Base-by-base conservation (phyloP, 2,797 vertebrate genomes). In the Percopsis omiscomaycus region DNA sequence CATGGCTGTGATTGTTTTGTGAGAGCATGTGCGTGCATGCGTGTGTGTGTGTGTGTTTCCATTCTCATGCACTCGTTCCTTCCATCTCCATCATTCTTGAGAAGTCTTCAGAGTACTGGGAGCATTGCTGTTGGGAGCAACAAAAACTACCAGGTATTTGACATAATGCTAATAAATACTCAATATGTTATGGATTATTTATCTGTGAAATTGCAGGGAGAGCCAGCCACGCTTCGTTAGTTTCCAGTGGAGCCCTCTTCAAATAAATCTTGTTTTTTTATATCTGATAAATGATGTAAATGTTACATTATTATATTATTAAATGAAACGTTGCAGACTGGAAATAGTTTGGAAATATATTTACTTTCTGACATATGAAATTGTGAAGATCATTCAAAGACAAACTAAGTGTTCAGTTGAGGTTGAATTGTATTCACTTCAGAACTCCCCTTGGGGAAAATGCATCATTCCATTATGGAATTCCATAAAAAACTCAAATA, bases 11-110 rank as follows among this genome's bases (percentile, higher is more conserved):
- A 27, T 13, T 4, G 37, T 62, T 27, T 5, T 46, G 44, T 55
- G 5, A 60, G 59, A 78, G 50, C 71, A 68, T 84, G 82, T 81
- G 69, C 28, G 57, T 83, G 79, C 72, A 76, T 81, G 76, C 63
- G 69, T 73, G 59, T 72, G 67, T 60, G 78, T 75, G 82, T 75
- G 74, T 75, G 53, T 69, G 32, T 68, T 29, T 16, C 52, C 30
- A 47, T 44, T 68, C 52, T 52, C 59, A 10, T 48, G 15, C 28
- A n/a, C 28, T 30, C 28, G 10, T 69, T 46, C 8, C 11, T 57
- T 55, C 22, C 37, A 3, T 49, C 5, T 68, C 52, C 52, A 22
- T 61, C 22, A 22, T 59, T 13, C 45, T 15, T 59, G 54, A 55
- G 42, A 16, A 57, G 37, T 42, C 37, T 6, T 42, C 37, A 42